A percentile compares a stretch with the other conserved stretches of the same genome.
Evolutionary conservation across 2,113 vertebrate species (phyloP).

Genomic region (Albula goreensis): DNA sequence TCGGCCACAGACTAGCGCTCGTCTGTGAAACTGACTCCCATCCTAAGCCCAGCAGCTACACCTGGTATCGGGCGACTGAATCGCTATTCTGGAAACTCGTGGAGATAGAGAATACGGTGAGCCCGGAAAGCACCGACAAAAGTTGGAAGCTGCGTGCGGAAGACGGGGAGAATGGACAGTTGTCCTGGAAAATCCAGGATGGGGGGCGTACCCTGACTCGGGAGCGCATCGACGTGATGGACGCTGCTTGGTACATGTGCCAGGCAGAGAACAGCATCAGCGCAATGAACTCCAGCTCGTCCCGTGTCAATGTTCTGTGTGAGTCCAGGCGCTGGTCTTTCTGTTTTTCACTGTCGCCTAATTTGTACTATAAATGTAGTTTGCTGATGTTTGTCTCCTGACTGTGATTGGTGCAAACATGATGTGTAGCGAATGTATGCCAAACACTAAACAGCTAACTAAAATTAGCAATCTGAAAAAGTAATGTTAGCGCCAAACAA

Average conservation of each 20-base stretch:
- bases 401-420: no score
- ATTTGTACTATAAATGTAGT: neutral
- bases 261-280: constrained; percentile 30
- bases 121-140: no score
- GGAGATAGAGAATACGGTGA: no score
- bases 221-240: fast-evolving
- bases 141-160: no score
- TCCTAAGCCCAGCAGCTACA: neutral
- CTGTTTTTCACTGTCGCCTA: neutral
- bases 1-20: fast-evolving
- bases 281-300: neutral
- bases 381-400: no score
- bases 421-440: no score
- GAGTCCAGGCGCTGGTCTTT: constrained; percentile 44
- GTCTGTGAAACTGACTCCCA: constrained; percentile 42
- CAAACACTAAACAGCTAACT: no score
- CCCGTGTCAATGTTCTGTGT: constrained; percentile 51
- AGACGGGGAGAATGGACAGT: neutral
- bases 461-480: no score
- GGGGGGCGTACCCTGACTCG: fast-evolving
- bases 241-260: constrained; percentile 57
- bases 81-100: no score
- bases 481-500: no score
- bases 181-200: fast-evolving
- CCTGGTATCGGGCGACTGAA: constrained; percentile 45